A percentile compares a stretch with the other conserved stretches of the same genome.
phyloP scores from a whole-genome alignment of 92 coral and sea anemone genomes.

The Metridium senile region DNA sequence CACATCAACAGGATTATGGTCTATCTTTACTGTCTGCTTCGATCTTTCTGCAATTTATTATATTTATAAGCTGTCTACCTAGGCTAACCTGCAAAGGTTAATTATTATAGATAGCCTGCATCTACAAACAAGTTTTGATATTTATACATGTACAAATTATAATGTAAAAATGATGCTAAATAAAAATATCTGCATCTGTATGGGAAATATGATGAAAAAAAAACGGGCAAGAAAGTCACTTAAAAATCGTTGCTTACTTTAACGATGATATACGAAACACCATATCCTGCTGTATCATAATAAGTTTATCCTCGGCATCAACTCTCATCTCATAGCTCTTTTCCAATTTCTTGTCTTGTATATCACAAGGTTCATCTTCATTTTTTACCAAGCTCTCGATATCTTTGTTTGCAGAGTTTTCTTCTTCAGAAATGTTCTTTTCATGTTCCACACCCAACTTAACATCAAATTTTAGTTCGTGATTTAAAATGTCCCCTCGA shows the following conservation, averaged over 20 bases:
- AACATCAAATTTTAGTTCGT: background rate
- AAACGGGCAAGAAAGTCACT: too few relatives aligned
- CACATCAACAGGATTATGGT: too few relatives aligned
- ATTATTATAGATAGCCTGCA: too few relatives aligned
- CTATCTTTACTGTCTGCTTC: too few relatives aligned
- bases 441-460: background rate
- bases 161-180: too few relatives aligned
- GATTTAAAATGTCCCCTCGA: background rate
- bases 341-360: background rate
- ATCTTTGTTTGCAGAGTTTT: background rate
- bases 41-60: too few relatives aligned
- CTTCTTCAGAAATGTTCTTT: background rate
- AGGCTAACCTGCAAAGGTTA: too few relatives aligned
- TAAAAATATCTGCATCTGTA: too few relatives aligned
- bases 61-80: too few relatives aligned
- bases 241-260: constrained; percentile 37
- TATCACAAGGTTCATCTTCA: background rate
- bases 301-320: constrained; percentile 50
- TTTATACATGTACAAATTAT: too few relatives aligned
- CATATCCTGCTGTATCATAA: constrained; percentile 45
- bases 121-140: too few relatives aligned
- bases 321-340: constrained; percentile 15
- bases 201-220: too few relatives aligned
- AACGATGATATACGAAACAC: constrained; percentile 45
- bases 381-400: background rate